Evolutionary conservation across 2,888 invertebrate genomes (phyloP).

Genomic region (Nephrotoma flavescens): DNA sequence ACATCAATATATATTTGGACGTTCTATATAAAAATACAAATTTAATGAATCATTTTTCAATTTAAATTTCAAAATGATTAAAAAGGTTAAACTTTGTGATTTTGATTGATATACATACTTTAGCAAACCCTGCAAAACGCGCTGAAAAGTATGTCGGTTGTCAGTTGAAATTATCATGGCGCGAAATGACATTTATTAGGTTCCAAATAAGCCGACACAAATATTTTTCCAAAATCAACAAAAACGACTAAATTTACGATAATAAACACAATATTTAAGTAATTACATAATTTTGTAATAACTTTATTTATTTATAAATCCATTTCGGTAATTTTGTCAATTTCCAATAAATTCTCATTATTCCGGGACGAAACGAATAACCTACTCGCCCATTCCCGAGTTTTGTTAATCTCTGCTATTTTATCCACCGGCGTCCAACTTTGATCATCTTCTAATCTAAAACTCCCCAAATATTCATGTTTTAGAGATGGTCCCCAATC

Average conservation of each 20-base stretch:
- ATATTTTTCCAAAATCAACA: no score
- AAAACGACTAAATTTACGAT: not conserved
- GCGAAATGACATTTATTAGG: no score
- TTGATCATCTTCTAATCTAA: conserved; percentile 49
- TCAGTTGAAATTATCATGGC: no score
- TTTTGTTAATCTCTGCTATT: conserved; percentile 26
- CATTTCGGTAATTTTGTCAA: not conserved
- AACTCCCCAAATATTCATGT: conserved; percentile 49
- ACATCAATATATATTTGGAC: no score
- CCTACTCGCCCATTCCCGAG: conserved; percentile 18
- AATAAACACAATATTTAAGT: not conserved
- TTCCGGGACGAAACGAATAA: not conserved
- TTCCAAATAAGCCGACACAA: no score
- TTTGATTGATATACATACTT: no score
- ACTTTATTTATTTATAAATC: not conserved
- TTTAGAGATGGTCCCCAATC: conserved; percentile 52
- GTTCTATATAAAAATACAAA: no score
- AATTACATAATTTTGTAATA: not conserved
- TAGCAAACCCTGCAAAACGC: no score
- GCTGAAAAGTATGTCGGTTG: no score
- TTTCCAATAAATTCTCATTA: not conserved
- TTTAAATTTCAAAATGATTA: no score
- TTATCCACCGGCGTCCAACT: conserved; percentile 50
- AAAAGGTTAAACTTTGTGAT: no score
- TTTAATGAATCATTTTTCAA: no score